A percentile compares a stretch with the other conserved stretches of the same genome.
These are phyloP conservation scores for Malurus leucopterus DNA, from an alignment of 2,797 vertebrate genomes.

Conservation along the genomic window DNA sequence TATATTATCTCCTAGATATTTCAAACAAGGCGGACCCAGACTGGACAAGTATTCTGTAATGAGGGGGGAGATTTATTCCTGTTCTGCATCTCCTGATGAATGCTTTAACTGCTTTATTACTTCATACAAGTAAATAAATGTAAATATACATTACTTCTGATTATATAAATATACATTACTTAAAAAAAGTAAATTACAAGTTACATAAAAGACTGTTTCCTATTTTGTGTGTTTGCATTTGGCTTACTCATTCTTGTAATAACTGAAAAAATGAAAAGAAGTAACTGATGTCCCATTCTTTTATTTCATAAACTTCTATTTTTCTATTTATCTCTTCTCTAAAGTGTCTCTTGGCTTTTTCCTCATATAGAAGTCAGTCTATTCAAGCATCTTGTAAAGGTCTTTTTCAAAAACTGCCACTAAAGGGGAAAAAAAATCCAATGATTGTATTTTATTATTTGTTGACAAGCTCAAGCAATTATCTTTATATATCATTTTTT, in stretches of 20 bases:
- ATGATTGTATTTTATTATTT: background rate
- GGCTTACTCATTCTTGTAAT: background rate
- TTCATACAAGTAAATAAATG: background rate
- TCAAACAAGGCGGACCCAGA: background rate
- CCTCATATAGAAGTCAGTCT: background rate
- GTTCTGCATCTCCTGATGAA: background rate
- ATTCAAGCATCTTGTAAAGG: background rate
- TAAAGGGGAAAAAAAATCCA: background rate
- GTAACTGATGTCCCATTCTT: background rate
- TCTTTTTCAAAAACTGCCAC: background rate
- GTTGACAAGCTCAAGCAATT: slow-evolving; percentile 34
- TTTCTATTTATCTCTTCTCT: background rate
- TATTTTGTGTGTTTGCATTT: background rate
- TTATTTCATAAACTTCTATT: background rate
- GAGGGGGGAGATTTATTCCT: background rate
- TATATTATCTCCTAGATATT: background rate
- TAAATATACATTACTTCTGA: background rate
- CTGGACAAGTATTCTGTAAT: background rate
- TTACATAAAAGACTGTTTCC: background rate
- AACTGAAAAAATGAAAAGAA: background rate
- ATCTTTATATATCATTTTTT: background rate
- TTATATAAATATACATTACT: background rate
- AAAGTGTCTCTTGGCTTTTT: background rate
- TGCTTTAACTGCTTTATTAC: background rate
- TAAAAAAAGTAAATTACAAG: background rate